These are phyloP conservation scores for Chrysemys picta DNA, from an alignment of 2,113 vertebrate species.

Conservation along the genomic window DNA sequence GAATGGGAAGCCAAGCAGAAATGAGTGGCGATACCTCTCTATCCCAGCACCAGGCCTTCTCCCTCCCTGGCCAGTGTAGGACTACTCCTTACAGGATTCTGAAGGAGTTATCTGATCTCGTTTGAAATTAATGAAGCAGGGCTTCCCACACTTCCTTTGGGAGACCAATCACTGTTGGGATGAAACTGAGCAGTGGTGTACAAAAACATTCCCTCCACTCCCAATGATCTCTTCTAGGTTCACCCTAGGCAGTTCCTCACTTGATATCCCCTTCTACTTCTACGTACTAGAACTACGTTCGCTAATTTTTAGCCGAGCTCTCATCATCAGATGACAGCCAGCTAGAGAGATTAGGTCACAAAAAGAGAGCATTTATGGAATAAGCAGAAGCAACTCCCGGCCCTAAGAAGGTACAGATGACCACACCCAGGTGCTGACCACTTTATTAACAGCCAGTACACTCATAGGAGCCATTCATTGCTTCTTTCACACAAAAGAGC, in stretches of 20 bases:
- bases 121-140: neutral
- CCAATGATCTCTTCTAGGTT: neutral
- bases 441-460: neutral
- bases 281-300: neutral
- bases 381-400: neutral
- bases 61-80: neutral
- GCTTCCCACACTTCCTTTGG: neutral
- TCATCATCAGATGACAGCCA: neutral
- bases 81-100: neutral
- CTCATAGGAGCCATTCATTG: neutral
- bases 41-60: neutral
- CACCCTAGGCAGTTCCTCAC: neutral
- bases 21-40: neutral
- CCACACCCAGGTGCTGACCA: neutral
- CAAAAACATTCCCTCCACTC: neutral
- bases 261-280: neutral
- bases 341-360: neutral
- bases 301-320: neutral
- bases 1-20: neutral
- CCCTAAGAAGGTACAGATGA: fast-evolving
- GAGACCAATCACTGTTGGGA: neutral
- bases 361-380: neutral
- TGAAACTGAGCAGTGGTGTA: neutral
- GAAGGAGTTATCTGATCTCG: neutral
- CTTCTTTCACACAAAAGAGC: neutral